A percentile compares a stretch with the other conserved stretches of the same genome.
Conservation (phyloP, 2,888 invertebrate genomes). For the Andrena camellia region DNA sequence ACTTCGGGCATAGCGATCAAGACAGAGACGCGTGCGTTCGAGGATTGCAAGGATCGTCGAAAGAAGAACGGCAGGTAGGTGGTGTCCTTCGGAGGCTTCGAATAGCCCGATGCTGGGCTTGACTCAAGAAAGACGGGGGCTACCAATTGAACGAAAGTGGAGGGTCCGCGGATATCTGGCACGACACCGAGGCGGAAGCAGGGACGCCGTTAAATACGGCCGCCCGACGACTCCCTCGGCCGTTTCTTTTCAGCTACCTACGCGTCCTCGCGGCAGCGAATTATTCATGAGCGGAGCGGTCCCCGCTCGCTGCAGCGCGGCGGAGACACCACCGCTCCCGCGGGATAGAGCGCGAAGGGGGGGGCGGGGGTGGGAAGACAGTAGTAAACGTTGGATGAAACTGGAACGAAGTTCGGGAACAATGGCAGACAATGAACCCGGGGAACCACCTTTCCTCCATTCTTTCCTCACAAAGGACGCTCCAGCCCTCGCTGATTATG, state of each 20-base stretch:
- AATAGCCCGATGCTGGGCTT: neutral
- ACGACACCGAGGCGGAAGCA: neutral
- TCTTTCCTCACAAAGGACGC: conserved; percentile 30
- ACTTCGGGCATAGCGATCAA: conserved; percentile 7
- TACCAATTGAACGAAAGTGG: neutral
- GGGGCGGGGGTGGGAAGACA: neutral
- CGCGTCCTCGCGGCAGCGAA: conserved; percentile 12
- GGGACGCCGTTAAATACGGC: neutral
- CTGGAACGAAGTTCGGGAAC: conserved; percentile 48
- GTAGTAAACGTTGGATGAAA: conserved; percentile 46
- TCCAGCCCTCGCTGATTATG: conserved; percentile 46
- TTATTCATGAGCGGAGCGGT: conserved; percentile 35
- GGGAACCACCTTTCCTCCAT: conserved; percentile 32
- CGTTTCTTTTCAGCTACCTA: neutral
- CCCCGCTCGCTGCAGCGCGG: neutral
- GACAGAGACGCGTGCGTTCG: conserved; percentile 14
- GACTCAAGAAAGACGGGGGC: neutral
- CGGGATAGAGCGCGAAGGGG: neutral
- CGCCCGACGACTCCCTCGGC: neutral
- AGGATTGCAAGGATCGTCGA: neutral
- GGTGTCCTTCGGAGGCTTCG: neutral
- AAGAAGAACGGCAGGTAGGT: neutral
- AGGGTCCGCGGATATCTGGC: neutral
- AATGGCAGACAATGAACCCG: conserved; percentile 30
- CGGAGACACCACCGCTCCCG: neutral